These are phyloP conservation scores for Cladorhizidae sp. DNA, from an alignment of 37 sponge, comb jelly and placozoan genomes.

Conservation along the genomic window DNA sequence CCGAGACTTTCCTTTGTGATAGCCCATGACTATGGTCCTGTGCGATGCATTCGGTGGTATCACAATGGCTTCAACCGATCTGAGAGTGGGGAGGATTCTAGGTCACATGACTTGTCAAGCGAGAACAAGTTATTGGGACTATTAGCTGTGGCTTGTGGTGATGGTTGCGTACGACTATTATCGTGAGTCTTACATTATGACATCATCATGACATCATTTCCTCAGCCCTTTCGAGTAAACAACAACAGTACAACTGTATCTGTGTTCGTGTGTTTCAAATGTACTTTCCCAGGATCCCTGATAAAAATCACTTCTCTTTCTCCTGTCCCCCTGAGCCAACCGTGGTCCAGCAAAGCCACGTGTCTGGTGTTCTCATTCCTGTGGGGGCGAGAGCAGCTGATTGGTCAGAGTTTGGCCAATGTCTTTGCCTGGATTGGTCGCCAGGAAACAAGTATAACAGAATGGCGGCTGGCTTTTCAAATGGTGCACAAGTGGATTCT, in stretches of 20 bases:
- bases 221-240: not conserved
- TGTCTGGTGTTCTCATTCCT: slow-evolving; percentile 40
- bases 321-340: not conserved
- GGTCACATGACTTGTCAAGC: not conserved
- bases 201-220: not conserved
- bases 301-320: not conserved
- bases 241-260: not conserved
- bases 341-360: slow-evolving; percentile 14
- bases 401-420: slow-evolving; percentile 37
- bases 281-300: slow-evolving; percentile 11
- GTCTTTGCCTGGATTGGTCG: slow-evolving; percentile 71
- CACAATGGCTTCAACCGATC: slow-evolving; percentile 19
- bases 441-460: slow-evolving; percentile 41
- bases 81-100: not conserved
- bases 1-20: slow-evolving; percentile 33
- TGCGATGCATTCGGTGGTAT: slow-evolving; percentile 71
- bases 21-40: slow-evolving; percentile 52
- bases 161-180: slow-evolving; percentile 65
- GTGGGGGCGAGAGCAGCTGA: slow-evolving; percentile 11
- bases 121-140: slow-evolving; percentile 33
- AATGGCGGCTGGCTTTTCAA: slow-evolving; percentile 68
- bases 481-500: slow-evolving; percentile 34
- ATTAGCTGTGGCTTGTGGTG: slow-evolving; percentile 68
- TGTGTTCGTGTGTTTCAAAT: not conserved
- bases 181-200: slow-evolving; percentile 22